These are phyloP conservation scores for Neomonachus schauinslandi DNA, from an alignment of 2,113 vertebrate species.

Conservation along the genomic window DNA sequence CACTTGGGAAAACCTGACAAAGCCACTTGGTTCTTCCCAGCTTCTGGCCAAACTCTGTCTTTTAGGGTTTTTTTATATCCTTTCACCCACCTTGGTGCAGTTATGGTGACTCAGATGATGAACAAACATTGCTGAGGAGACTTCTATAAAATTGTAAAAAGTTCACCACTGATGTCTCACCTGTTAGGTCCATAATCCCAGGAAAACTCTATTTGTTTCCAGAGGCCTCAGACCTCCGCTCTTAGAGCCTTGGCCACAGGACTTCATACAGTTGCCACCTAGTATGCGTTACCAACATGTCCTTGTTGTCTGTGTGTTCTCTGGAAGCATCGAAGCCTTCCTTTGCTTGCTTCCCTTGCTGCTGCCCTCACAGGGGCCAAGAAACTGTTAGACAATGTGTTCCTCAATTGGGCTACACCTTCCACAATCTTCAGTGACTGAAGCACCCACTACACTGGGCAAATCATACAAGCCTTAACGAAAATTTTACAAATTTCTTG, in stretches of 20 bases:
- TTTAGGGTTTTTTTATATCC: not conserved
- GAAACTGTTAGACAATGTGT: not conserved
- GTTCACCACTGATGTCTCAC: not conserved
- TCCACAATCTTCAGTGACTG: not conserved
- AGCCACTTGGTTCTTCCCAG: not conserved
- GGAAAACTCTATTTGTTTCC: not conserved
- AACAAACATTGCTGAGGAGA: not conserved
- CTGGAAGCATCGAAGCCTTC: not conserved
- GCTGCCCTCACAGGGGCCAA: not conserved
- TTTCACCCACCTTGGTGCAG: not conserved
- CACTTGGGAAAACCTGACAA: not conserved
- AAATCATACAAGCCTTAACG: not conserved
- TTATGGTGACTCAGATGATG: not conserved
- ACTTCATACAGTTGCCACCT: not conserved
- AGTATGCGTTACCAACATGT: not conserved
- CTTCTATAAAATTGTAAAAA: not conserved
- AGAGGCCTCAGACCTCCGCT: not conserved
- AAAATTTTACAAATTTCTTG: not conserved
- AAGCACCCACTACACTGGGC: not conserved
- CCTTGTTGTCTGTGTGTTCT: not conserved
- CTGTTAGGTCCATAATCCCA: no score
- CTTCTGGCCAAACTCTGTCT: not conserved
- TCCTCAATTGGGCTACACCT: not conserved
- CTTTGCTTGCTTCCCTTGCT: not conserved
- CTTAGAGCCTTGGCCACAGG: not conserved